These are phyloP conservation scores for Macaria liturata DNA, from an alignment of 2,888 invertebrate species.

Conservation along the genomic window DNA sequence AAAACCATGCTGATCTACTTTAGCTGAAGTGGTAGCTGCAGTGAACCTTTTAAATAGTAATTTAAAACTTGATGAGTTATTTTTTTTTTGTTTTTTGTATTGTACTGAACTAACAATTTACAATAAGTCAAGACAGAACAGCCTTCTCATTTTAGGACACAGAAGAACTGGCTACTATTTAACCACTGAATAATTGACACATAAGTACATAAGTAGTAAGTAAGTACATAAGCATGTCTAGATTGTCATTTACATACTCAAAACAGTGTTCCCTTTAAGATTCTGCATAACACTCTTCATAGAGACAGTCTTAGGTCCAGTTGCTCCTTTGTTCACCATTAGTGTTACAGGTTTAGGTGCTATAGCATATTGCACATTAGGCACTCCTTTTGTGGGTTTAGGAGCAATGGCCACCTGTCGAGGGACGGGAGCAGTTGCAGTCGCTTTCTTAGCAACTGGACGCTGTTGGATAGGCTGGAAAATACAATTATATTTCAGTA, in stretches of 20 bases:
- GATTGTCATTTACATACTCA: slow-evolving; percentile 48
- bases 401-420: slow-evolving; percentile 80
- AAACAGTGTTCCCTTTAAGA: slow-evolving; percentile 53
- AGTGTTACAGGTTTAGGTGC: slow-evolving; percentile 64
- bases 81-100: too few species aligned
- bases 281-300: slow-evolving; percentile 48
- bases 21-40: too few species aligned
- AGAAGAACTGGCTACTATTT: too few species aligned
- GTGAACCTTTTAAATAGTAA: too few species aligned
- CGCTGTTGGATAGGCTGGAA: slow-evolving; percentile 47
- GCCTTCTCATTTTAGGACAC: too few species aligned
- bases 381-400: slow-evolving; percentile 42
- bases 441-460: slow-evolving; percentile 40
- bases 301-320: slow-evolving; percentile 53
- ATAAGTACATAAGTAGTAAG: too few species aligned
- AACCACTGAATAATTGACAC: too few species aligned
- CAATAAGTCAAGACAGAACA: too few species aligned
- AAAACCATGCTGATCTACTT: too few species aligned
- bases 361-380: slow-evolving; percentile 54
- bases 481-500: not conserved
- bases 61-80: too few species aligned
- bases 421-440: slow-evolving; percentile 45
- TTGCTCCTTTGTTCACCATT: slow-evolving; percentile 41
- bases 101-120: too few species aligned
- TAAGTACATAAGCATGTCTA: too few species aligned